Percentiles rank a stretch among this genome's conserved stretches.
Conservation (phyloP, 2,113 vertebrate genomes). For the Lepidothrix coronata region DNA sequence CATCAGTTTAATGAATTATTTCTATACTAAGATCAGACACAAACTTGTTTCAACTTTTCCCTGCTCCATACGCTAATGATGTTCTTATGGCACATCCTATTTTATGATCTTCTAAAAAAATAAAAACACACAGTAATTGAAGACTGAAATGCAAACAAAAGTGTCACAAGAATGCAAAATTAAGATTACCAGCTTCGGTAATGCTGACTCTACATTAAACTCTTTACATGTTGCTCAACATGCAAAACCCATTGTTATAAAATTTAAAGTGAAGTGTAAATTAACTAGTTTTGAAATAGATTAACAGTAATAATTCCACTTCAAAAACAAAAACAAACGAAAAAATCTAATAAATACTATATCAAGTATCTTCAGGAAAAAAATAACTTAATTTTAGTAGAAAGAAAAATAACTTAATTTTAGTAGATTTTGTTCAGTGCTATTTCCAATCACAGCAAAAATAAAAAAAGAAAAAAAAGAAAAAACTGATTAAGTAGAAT, state of each 20-base stretch:
- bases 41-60: constrained; percentile 42
- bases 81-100: constrained; percentile 63
- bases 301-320: constrained; percentile 70
- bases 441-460: constrained; percentile 66
- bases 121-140: neutral
- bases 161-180: constrained; percentile 46
- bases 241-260: constrained; percentile 44
- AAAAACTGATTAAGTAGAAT: constrained; percentile 61
- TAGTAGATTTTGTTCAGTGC: constrained; percentile 69
- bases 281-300: constrained; percentile 61
- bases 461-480: neutral
- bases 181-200: constrained; percentile 51
- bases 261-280: constrained; percentile 62
- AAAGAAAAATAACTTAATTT: constrained; percentile 71
- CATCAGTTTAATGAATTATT: constrained; percentile 36
- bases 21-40: constrained; percentile 49
- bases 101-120: neutral
- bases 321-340: constrained; percentile 33
- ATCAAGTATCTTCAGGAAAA: constrained; percentile 77
- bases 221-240: constrained; percentile 54
- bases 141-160: constrained; percentile 58
- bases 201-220: constrained; percentile 45
- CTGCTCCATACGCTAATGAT: constrained; percentile 13
- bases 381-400: constrained; percentile 74
- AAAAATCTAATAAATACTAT: constrained; percentile 70